Base-by-base conservation (phyloP, 2,888 invertebrate genomes). In the Portevinia maculata region DNA sequence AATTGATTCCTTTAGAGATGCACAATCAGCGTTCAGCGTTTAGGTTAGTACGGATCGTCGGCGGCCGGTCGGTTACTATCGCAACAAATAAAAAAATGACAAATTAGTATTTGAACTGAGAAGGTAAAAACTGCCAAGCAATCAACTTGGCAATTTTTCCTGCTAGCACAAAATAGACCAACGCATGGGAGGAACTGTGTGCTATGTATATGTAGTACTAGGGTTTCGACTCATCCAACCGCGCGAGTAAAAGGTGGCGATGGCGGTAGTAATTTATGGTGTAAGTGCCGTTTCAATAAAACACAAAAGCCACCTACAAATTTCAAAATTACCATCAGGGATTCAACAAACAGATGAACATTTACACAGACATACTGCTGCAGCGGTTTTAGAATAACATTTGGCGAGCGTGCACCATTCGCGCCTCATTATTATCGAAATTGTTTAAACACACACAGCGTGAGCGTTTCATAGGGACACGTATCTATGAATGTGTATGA, bases 361-460 rank as follows among this genome's bases (percentile, higher is more conserved):
- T 8, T 15, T 17, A 24, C 30, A 30, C 37, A 19, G n/a, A 3
- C 28, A 24, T 11, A n/a, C 46, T 24, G 30, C 19, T 17, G 52
- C 44, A 37, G 46, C 30, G 59, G 17, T 76, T 55, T 53, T 60
- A 44, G 50, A 73, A 78, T 67, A 83, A 78, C 76, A 78, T 78
- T 83, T 78, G 71, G 78, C 62, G 57, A 78, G 50, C 9, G 53
- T 44, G 44, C 44, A 30, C 55, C 67, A 73, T 83, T 83, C 78
- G 78, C 65, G 78, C 78, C 71, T 78, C 71, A 73, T 83, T 83
- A 83, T 83, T 78, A 69, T 83, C 55, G 57, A 65, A 83, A 73
- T 62, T 78, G 67, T 65, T 73, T 62, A 78, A 67, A 60, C 73
- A 53, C 57, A 52, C 53, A 15, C 11, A 39, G 44, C 13, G 34